These are phyloP conservation scores for Labrus mixtus DNA, from an alignment of 2,113 vertebrate genomes.

Conservation along the genomic window DNA sequence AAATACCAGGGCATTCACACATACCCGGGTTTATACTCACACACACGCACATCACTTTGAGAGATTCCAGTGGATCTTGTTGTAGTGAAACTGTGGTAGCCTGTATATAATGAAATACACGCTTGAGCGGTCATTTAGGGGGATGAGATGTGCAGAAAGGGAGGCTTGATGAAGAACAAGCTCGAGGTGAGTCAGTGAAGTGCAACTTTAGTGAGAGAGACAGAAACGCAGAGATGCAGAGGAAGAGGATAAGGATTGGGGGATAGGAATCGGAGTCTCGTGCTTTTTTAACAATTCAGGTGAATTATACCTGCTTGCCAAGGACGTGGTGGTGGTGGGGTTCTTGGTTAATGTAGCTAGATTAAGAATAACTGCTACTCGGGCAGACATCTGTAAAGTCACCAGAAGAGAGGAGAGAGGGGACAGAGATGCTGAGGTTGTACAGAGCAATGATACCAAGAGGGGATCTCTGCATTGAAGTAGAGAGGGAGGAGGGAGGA, in stretches of 20 bases:
- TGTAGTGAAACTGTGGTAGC: slow-evolving; percentile 45
- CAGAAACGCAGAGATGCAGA: neutral
- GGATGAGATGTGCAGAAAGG: slow-evolving; percentile 68
- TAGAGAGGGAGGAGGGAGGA: too few relatives aligned
- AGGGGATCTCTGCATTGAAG: neutral
- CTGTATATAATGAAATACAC: slow-evolving; percentile 74
- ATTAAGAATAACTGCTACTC: slow-evolving; percentile 76
- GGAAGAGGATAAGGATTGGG: slow-evolving; percentile 7
- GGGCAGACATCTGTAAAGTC: slow-evolving; percentile 44
- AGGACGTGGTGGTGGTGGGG: slow-evolving; percentile 26
- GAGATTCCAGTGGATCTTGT: slow-evolving; percentile 44
- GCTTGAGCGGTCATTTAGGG: slow-evolving; percentile 70
- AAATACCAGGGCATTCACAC: slow-evolving; percentile 47
- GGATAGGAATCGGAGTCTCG: slow-evolving; percentile 40
- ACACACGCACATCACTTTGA: slow-evolving; percentile 8
- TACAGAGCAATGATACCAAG: neutral
- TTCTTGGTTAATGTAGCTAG: slow-evolving; percentile 71
- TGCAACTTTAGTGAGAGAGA: slow-evolving; percentile 5
- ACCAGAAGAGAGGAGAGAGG: slow-evolving; percentile 34
- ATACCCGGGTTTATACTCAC: neutral
- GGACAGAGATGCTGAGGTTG: slow-evolving; percentile 2
- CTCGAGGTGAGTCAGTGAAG: slow-evolving; percentile 39
- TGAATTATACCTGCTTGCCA: slow-evolving; percentile 74
- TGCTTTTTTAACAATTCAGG: slow-evolving; percentile 74
- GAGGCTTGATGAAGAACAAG: slow-evolving; percentile 27